Conservation (phyloP, 2,113 vertebrate species). For the Cephalopholis sonnerati region DNA sequence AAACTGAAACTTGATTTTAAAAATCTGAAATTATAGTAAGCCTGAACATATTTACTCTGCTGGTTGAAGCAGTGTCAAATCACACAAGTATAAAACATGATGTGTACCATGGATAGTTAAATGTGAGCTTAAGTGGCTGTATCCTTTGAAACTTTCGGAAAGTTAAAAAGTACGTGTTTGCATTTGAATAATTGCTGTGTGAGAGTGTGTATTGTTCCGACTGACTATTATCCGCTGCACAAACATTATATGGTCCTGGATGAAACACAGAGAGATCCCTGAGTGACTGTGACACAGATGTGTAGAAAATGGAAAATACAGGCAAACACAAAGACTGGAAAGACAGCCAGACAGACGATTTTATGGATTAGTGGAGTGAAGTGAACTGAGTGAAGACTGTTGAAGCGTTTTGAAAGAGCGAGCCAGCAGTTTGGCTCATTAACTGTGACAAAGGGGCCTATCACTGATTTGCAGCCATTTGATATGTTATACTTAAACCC, state of each 20-base stretch:
- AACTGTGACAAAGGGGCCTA: conserved; percentile 47
- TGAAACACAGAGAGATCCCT: conserved; percentile 35
- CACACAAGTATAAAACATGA: not conserved
- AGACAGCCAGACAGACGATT: conserved; percentile 49
- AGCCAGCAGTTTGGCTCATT: conserved; percentile 66
- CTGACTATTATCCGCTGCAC: conserved; percentile 44
- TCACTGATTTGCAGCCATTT: conserved; percentile 44
- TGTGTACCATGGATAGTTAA: not conserved
- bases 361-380: conserved; percentile 70
- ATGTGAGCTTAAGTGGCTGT: not conserved
- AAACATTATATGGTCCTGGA: conserved; percentile 49
- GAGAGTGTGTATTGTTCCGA: conserved; percentile 34
- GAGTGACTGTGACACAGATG: conserved; percentile 69
- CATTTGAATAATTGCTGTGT: conserved; percentile 19
- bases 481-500: conserved; percentile 29
- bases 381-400: conserved; percentile 48
- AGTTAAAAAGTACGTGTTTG: conserved; percentile 22
- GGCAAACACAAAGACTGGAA: conserved; percentile 52
- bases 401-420: conserved; percentile 52
- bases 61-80: not conserved
- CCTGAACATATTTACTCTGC: not conserved
- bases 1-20: not conserved
- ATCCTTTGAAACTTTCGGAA: not conserved
- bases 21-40: not conserved
- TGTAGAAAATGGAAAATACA: conserved; percentile 67